Base-by-base conservation (phyloP, 2,113 vertebrate genomes). In the Lichenostomus cassidix region DNA sequence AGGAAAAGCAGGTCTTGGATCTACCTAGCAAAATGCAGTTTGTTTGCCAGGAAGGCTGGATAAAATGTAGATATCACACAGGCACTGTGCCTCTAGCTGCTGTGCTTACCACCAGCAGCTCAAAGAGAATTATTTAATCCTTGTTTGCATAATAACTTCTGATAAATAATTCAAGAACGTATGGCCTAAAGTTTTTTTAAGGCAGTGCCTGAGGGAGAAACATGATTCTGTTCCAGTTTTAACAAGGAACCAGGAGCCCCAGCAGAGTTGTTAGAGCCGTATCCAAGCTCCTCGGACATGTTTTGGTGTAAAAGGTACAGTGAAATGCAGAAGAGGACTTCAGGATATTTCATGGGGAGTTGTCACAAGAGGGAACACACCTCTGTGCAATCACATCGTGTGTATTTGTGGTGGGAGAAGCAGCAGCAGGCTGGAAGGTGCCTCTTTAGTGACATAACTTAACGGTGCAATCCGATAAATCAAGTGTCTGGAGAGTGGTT, bases 111-210 rank as follows among this genome's bases (percentile, higher is more conserved):
- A 84, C 77, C 67, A 91, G 94, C 94, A 97, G 94, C 96, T 98
- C 97, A 98, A 98, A 98, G 97, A 98, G 97, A 98, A 98, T 98
- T 98, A 98, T 98, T 98, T 96, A 98, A 97, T 97, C 89, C 96
- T 92, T 98, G 96, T 98, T 98, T 98, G 98, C 95, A 97, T 97
- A 97, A 93, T 94, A 97, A 95, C 87, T 96, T 97, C 94, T 96
- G 94, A 97, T 98, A 94, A 98, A 97, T 98, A 95, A 98, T 96
- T 97, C 97, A 97, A 84, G 84, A 83, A 90, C 12, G 33, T 90
- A 91, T 92, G 78, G 83, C 91, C 92, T 93, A 33, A 96, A 96
- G 88, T 85, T 97, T 96, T 96, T 97, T 74, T 94, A 79, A 98
- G 91, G 84, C 94, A 94, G 89, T 83, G 62, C 94, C 93, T 96